Evolutionary conservation across 2,888 invertebrate species (phyloP).

Genomic region (Scrobipalpa atriplicella): DNA sequence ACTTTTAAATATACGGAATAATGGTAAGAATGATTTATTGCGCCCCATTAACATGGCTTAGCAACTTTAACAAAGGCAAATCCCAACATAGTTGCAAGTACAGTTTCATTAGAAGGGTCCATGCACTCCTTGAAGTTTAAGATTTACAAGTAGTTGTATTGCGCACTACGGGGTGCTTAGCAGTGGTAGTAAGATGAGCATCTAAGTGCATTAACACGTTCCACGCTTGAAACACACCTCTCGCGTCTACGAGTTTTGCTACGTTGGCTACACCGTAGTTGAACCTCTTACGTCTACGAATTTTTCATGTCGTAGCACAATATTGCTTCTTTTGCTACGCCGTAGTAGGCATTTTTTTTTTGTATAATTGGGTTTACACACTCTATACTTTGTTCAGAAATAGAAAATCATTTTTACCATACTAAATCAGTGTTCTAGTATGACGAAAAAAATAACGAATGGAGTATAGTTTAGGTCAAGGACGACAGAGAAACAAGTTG

Average conservation of each 20-base stretch:
- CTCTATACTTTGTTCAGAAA: no score
- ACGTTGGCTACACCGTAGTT: no score
- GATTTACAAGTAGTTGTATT: constrained; percentile 17
- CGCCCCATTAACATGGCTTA: no score
- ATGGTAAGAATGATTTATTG: background rate
- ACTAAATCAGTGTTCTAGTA: no score
- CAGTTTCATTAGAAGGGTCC: constrained; percentile 8
- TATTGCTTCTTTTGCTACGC: background rate
- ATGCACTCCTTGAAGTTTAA: constrained; percentile 12
- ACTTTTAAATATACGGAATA: no score
- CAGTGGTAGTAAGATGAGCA: constrained; percentile 8
- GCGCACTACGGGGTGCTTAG: constrained; percentile 15
- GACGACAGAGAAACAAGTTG: no score
- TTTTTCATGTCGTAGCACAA: background rate
- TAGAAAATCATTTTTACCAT: no score
- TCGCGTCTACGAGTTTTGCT: background rate
- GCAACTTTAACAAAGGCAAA: background rate
- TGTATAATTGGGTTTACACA: no score
- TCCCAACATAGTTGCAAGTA: constrained; percentile 2
- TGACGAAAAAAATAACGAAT: no score
- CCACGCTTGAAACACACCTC: background rate
- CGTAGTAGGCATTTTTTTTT: no score
- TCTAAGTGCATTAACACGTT: constrained; percentile 18
- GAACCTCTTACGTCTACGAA: no score
- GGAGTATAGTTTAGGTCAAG: no score